Evolutionary conservation across 2,113 vertebrate genomes (phyloP).

Genomic region (Oreochromis tanganicae): DNA sequence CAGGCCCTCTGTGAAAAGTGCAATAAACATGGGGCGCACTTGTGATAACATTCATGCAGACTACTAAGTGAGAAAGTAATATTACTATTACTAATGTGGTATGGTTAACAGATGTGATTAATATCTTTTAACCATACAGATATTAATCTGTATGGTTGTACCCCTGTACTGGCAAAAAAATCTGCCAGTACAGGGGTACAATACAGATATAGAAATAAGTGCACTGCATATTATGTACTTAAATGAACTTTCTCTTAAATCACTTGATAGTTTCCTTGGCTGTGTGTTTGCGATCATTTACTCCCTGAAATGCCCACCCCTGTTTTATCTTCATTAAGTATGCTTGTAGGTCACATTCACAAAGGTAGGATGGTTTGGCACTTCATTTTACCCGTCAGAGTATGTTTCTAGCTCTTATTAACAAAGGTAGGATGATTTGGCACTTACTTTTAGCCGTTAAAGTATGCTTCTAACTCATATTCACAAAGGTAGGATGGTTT

Average conservation of each 20-base stretch:
- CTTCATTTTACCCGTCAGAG: no score
- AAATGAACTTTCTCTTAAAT: neutral
- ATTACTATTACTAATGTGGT: neutral
- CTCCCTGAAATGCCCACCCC: neutral
- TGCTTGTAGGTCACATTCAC: neutral
- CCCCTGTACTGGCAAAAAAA: no score
- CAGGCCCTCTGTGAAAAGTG: neutral
- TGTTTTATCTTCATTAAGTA: neutral
- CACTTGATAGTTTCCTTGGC: neutral
- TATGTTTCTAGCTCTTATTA: no score
- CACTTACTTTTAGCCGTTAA: no score
- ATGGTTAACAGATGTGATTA: neutral
- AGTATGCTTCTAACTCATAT: no score
- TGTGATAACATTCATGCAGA: neutral
- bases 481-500: no score
- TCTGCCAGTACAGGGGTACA: no score
- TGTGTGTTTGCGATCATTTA: neutral
- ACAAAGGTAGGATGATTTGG: no score
- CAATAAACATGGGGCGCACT: neutral
- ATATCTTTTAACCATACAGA: neutral
- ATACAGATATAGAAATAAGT: neutral
- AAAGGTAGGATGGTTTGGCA: neutral
- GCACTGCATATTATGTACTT: neutral
- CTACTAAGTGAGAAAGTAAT: neutral
- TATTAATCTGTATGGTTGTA: no score